Percentiles rank a stretch among this genome's conserved stretches.
These are phyloP conservation scores for Trachelus troglodyta DNA, from an alignment of 2,888 invertebrate genomes.

Conservation along the genomic window DNA sequence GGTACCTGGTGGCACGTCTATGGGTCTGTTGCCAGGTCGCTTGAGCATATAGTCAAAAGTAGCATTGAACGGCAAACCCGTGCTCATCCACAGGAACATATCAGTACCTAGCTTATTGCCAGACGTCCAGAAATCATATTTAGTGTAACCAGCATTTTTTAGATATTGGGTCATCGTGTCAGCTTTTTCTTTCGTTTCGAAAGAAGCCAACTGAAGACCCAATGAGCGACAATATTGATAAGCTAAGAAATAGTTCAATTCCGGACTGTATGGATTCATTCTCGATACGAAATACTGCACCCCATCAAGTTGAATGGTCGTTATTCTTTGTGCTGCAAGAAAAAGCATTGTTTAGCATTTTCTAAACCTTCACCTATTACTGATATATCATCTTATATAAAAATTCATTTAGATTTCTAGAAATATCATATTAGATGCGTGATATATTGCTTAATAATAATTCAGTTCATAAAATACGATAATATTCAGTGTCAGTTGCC, in stretches of 20 bases:
- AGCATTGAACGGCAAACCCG: constrained; percentile 86
- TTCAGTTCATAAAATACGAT: no score
- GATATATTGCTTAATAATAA: no score
- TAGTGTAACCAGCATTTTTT: constrained; percentile 84
- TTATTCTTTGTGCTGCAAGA: constrained; percentile 83
- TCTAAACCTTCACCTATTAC: no score
- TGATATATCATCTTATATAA: no score
- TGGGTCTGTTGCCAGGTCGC: constrained; percentile 68
- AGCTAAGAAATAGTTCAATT: constrained; percentile 86
- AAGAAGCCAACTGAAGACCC: constrained; percentile 85
- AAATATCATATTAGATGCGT: neutral
- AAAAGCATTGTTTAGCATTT: neutral
- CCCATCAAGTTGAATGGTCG: constrained; percentile 86
- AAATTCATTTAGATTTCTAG: neutral
- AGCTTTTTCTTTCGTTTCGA: constrained; percentile 88
- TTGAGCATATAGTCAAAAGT: constrained; percentile 87
- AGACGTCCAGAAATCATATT: constrained; percentile 90
- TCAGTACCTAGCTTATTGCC: constrained; percentile 88
- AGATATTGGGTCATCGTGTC: constrained; percentile 86
- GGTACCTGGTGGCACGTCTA: constrained; percentile 76
- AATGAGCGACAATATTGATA: constrained; percentile 90
- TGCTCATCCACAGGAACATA: constrained; percentile 92
- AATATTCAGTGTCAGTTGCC: no score
- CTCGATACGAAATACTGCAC: constrained; percentile 87
- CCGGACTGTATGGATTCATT: constrained; percentile 89